A percentile compares a stretch with the other conserved stretches of the same genome.
Evolutionary conservation across 1,140 invertebrate species (phyloP).

Genomic region (Zaprionus nigranus): DNA sequence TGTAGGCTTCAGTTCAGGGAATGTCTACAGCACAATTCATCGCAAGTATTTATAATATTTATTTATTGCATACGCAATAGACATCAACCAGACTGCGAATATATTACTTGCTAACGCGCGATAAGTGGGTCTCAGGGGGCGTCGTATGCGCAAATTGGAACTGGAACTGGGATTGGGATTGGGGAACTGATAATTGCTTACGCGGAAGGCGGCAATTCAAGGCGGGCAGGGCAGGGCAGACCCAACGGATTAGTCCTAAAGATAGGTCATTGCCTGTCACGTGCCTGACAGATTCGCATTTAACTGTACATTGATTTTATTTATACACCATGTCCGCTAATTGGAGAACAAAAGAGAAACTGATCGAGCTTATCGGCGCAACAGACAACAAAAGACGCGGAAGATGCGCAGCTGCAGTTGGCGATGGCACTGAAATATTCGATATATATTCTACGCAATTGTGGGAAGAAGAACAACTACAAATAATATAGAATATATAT

Average conservation of each 20-base stretch:
- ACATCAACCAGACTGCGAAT: constrained; percentile 1
- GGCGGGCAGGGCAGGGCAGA: neutral
- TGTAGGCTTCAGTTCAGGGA: constrained; percentile 32
- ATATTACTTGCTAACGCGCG: constrained; percentile 41
- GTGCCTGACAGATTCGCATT: neutral
- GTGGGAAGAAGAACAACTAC: neutral
- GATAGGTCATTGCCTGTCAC: constrained; percentile 37
- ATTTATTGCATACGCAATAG: constrained; percentile 3
- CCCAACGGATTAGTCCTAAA: constrained; percentile 32
- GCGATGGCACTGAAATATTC: neutral
- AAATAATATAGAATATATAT: no score
- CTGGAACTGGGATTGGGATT: neutral
- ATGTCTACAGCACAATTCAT: constrained; percentile 60
- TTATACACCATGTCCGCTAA: constrained; percentile 15
- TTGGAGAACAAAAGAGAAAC: constrained; percentile 30
- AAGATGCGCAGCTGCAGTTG: constrained; percentile 10
- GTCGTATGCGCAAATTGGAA: constrained; percentile 4
- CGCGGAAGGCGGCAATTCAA: constrained; percentile 23
- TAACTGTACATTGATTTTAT: neutral
- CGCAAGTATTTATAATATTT: constrained; percentile 27
- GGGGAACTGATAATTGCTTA: constrained; percentile 7
- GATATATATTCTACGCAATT: neutral
- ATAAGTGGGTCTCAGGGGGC: constrained; percentile 75
- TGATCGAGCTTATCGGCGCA: constrained; percentile 12
- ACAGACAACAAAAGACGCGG: constrained; percentile 29